Conservation (phyloP, 2,797 vertebrate genomes). For the Danionella dracula region DNA sequence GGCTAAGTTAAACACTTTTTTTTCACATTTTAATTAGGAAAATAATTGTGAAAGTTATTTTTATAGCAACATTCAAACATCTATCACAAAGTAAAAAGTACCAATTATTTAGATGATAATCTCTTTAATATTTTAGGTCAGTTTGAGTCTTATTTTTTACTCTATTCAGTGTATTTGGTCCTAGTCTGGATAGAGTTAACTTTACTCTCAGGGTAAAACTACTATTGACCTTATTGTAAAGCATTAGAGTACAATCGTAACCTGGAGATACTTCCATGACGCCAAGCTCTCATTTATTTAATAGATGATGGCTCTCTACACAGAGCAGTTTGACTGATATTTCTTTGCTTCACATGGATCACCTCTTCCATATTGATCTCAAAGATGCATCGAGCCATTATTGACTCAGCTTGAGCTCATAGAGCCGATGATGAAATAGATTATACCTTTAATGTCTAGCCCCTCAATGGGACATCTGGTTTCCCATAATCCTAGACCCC, state of each 20-base stretch:
- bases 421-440: slow-evolving; percentile 65
- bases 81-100: too few relatives aligned
- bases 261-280: too few relatives aligned
- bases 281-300: neutral
- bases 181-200: too few relatives aligned
- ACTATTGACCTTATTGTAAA: neutral
- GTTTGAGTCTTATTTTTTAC: too few relatives aligned
- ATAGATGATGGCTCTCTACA: neutral
- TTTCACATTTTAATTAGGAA: too few relatives aligned
- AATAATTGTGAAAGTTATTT: too few relatives aligned
- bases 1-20: too few relatives aligned
- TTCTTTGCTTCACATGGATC: neutral
- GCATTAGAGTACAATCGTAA: neutral
- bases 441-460: slow-evolving; percentile 70
- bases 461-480: slow-evolving; percentile 75
- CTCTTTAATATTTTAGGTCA: too few relatives aligned
- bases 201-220: too few relatives aligned
- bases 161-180: too few relatives aligned
- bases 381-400: slow-evolving; percentile 44
- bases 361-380: neutral
- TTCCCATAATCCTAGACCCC: slow-evolving; percentile 46
- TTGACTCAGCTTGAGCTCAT: slow-evolving; percentile 69
- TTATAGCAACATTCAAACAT: too few relatives aligned
- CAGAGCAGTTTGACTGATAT: neutral
- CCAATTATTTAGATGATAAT: too few relatives aligned